These are phyloP conservation scores for Kryptolebias ocellatus DNA, from an alignment of 2,797 vertebrate species.

Conservation along the genomic window DNA sequence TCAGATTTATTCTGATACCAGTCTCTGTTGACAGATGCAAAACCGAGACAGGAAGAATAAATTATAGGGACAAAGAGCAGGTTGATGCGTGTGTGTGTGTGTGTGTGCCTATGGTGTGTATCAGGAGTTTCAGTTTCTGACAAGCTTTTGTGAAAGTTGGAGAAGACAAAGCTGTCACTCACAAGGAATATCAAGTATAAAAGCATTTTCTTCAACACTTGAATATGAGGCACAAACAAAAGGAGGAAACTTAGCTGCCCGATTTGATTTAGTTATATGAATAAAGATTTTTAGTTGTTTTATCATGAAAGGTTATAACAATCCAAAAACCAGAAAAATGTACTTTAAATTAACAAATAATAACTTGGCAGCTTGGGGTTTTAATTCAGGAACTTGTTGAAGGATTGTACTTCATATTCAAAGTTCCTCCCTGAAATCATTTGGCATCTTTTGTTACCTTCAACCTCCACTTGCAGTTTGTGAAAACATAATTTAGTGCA, in stretches of 20 bases:
- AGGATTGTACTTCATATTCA: too few relatives aligned
- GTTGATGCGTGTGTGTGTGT: conserved; percentile 9
- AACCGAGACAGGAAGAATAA: conserved; percentile 13
- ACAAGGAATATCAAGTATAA: conserved; percentile 13
- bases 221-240: conserved; percentile 17
- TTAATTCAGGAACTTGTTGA: too few relatives aligned
- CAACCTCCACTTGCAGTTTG: too few relatives aligned
- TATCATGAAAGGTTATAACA: too few relatives aligned
- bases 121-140: conserved; percentile 28
- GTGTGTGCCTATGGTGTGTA: neutral
- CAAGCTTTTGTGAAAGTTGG: conserved; percentile 26
- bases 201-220: conserved; percentile 11
- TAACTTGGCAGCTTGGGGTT: too few relatives aligned
- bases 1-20: conserved; percentile 43
- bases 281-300: too few relatives aligned
- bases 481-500: too few relatives aligned
- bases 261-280: neutral
- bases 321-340: too few relatives aligned
- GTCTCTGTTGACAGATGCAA: conserved; percentile 40
- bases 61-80: conserved; percentile 24
- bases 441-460: too few relatives aligned
- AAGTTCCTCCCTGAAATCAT: too few relatives aligned
- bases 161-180: conserved; percentile 27
- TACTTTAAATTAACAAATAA: too few relatives aligned
- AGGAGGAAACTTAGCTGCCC: conserved; percentile 20